Base-by-base conservation (phyloP, 2,797 vertebrate species). In the Chaetodon trifasciatus region DNA sequence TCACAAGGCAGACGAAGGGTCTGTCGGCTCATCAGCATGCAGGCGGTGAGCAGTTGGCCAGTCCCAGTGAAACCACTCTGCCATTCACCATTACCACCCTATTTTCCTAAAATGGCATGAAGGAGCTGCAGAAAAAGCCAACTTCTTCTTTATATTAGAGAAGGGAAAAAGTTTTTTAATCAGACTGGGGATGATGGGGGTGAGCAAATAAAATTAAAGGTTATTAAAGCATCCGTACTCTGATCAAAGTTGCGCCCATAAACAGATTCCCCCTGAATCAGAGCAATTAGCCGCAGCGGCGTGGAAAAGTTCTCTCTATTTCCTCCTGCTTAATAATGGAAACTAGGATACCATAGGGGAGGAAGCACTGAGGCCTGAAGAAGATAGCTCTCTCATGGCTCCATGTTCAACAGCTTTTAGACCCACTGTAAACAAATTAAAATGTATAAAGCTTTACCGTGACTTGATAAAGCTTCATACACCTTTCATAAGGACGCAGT, bases 181-280 rank as follows among this genome's bases (percentile, higher is more conserved):
- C 94, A 94, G 94, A 93, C 91, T 85, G 86, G 93, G 94, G 93
- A 93, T 92, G 87, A 91, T 93, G 93, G 93, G 91, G 94, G 92
- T 92, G 90, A 91, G 94, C 91, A 95, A 96, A 96, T 96, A 95
- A 93, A 96, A 96, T 96, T 95, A 95, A 94, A 95, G 94, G 93
- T 93, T 95, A 95, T 95, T 96, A 95, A 94, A 95, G 93, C 93
- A 94, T 94, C 94, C 88, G 88, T 86, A 92, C 88, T 87, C 94
- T 95, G 94, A 96, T 95, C 94, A 95, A 95, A 96, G 95, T 94
- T 95, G 91, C 91, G 83, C 91, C 93, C 94, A 94, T 95, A 94
- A 95, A 96, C 95, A 94, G 93, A 95, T 95, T 95, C 92, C 91
- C 94, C 91, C 90, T 81, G 93, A 96, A 94, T 96, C 93, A 94